Evolutionary conservation across 2,888 invertebrate genomes (phyloP), one percentile per base, ranked within the genome.

Genomic region (Noctua janthe): DNA sequence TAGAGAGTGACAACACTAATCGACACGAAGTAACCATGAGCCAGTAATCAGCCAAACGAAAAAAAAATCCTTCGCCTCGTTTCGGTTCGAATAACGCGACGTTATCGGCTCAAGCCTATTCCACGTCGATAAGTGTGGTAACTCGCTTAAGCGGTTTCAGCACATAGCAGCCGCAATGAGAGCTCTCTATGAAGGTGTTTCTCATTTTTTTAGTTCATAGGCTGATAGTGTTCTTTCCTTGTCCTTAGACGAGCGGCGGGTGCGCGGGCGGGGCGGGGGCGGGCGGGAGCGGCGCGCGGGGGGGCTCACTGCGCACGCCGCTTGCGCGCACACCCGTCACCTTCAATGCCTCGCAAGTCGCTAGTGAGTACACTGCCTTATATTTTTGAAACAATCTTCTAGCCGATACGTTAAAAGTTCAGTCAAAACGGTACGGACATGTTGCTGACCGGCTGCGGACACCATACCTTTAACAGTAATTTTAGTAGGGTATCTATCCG

Each of bases 321-420:
- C 96, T 97, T 79, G 96, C 97, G 80, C 95, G 97, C 91, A 97
- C 97, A 10, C 97, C 97, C 67, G 96, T 97, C 95, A 96, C 96
- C 83, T 96, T 96, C 93, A 96, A 94, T 90, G 94, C 95, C 89
- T 93, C 96, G 88, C 97, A 97, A 93, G 95, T 95, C 93, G 95
- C 96, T 91, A 97, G 97, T 97, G 82, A 95, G 97, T 95, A 84
- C n/a, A 20, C 10, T 47, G 1, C n/a, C 15, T 17, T 56, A 11
- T 1, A 1, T 51, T 23, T 29, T 6, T 17, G 13, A 0, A 11
- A 29, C 7, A 13, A 1, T 10, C 23, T 23, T 64, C 39, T 29
- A 66, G 56, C n/a, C 7, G 1, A 43, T 29, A 20, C 20, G 15
- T 62, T 29, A 7, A 1, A 62, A 62, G 15, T 29, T 62, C 62